These are phyloP conservation scores for Orthosia gothica DNA, from an alignment of 2,888 invertebrate species.

Conservation along the genomic window DNA sequence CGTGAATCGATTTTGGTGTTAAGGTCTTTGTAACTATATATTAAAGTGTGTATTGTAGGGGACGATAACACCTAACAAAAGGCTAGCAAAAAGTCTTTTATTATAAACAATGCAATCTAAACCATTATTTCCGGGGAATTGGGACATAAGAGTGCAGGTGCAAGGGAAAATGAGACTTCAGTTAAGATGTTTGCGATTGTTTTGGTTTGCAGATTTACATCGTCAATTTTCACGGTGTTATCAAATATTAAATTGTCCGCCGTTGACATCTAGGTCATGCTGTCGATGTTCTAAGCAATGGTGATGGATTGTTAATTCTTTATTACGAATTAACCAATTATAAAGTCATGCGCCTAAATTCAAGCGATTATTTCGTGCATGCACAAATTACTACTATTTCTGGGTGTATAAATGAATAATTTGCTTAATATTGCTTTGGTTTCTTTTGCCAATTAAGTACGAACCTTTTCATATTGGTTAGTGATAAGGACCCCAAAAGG, in stretches of 20 bases:
- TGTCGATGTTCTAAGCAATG: slow-evolving; percentile 58
- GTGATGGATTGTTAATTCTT: slow-evolving; percentile 67
- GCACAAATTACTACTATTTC: slow-evolving; percentile 36
- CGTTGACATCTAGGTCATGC: slow-evolving; percentile 69
- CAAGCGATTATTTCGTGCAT: slow-evolving; percentile 46
- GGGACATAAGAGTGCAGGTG: slow-evolving; percentile 58
- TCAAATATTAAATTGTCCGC: slow-evolving; percentile 67
- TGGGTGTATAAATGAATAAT: slow-evolving; percentile 42
- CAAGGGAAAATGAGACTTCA: slow-evolving; percentile 52
- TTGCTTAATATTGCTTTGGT: slow-evolving; percentile 37
- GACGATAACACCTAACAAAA: slow-evolving; percentile 68
- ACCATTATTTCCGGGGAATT: slow-evolving; percentile 73
- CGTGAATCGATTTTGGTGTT: slow-evolving; percentile 41
- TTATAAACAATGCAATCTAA: slow-evolving; percentile 71
- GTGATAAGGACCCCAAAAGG: not conserved
- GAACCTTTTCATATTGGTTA: slow-evolving; percentile 18
- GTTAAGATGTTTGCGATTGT: slow-evolving; percentile 42
- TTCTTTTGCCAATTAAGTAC: slow-evolving; percentile 25
- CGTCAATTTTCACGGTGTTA: slow-evolving; percentile 66
- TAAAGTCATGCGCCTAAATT: slow-evolving; percentile 54
- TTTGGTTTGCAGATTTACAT: slow-evolving; percentile 50
- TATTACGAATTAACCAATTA: slow-evolving; percentile 55
- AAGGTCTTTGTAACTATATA: slow-evolving; percentile 52
- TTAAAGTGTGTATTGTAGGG: slow-evolving; percentile 43
- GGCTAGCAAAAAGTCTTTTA: slow-evolving; percentile 71